A percentile compares a stretch with the other conserved stretches of the same genome.
phyloP scores from a whole-genome alignment of 2,888 invertebrate species.

The Macrophya annulata region DNA sequence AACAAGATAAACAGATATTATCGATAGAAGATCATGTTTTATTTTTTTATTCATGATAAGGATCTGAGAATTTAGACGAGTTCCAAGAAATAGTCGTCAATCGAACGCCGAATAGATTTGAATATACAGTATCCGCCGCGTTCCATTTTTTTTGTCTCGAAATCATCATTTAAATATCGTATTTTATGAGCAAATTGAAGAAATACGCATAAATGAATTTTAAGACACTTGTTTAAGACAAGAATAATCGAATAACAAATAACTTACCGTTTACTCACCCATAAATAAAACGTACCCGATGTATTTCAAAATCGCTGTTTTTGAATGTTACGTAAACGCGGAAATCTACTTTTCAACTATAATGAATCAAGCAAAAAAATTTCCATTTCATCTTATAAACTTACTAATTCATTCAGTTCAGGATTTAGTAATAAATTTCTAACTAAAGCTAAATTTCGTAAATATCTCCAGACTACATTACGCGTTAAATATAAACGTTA shows the following conservation, averaged over 20 bases:
- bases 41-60: conserved; percentile 21
- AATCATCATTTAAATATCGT: conserved; percentile 13
- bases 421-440: neutral
- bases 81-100: conserved; percentile 34
- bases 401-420: neutral
- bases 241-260: conserved; percentile 14
- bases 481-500: neutral
- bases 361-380: neutral
- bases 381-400: neutral
- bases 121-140: neutral
- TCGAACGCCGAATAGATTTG: conserved; percentile 41
- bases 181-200: neutral
- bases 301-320: neutral
- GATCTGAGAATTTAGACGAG: conserved; percentile 8
- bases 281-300: neutral
- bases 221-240: neutral
- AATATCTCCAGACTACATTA: neutral
- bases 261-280: conserved; percentile 26
- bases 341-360: neutral
- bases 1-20: neutral
- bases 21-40: neutral
- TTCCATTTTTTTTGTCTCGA: conserved; percentile 20
- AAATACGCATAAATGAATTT: conserved; percentile 41
- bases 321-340: neutral
- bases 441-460: neutral